phyloP scores from a whole-genome alignment of 2,797 vertebrate species.

The Sebastes vulpes region DNA sequence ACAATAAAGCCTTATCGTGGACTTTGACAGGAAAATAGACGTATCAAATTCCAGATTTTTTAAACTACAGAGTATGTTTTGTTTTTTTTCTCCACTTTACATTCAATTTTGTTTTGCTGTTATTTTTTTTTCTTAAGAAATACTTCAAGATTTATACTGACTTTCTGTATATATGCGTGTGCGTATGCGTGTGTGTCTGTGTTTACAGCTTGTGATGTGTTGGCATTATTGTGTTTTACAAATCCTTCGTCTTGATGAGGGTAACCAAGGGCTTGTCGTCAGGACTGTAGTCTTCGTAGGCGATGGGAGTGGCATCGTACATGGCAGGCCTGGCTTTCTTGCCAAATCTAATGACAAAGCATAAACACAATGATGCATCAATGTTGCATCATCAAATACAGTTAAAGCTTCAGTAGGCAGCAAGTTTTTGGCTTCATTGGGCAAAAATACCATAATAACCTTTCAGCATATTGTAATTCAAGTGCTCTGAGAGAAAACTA shows the following conservation, averaged over 20 bases:
- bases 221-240: conserved; percentile 88
- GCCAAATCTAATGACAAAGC: conserved; percentile 90
- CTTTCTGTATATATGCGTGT: conserved; percentile 29
- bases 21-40: conserved; percentile 81
- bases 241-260: conserved; percentile 99
- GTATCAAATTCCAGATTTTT: conserved; percentile 79
- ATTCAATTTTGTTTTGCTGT: conserved; percentile 69
- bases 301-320: conserved; percentile 97
- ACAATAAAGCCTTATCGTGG: conserved; percentile 79
- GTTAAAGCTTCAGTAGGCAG: too few relatives aligned
- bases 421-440: too few relatives aligned
- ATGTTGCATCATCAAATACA: background rate
- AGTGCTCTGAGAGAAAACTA: too few relatives aligned
- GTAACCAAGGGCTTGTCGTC: conserved; percentile 99
- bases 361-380: background rate
- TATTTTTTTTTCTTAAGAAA: conserved; percentile 87
- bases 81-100: conserved; percentile 45
- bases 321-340: conserved; percentile 98
- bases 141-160: conserved; percentile 78
- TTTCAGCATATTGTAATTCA: too few relatives aligned
- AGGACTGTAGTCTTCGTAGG: conserved; percentile 98
- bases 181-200: conserved; percentile 10
- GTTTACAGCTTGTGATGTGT: conserved; percentile 31
- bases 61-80: conserved; percentile 56
- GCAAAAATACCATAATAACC: too few relatives aligned